A percentile compares a stretch with the other conserved stretches of the same genome.
Conservation (phyloP, 2,888 invertebrate species). For the Agrochola lota region DNA sequence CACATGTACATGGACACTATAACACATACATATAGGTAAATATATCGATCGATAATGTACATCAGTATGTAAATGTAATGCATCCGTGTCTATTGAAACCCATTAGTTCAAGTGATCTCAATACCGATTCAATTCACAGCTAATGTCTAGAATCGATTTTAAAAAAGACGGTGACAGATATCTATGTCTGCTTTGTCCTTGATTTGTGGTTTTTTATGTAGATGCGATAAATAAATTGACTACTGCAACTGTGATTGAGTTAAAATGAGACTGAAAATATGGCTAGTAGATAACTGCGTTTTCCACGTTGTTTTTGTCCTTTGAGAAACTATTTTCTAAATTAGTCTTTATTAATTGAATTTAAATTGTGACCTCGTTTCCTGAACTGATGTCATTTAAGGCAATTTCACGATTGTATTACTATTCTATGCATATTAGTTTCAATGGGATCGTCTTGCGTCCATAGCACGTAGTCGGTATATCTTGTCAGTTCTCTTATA, state of each 20-base stretch:
- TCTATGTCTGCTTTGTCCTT: conserved; percentile 60
- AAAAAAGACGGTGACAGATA: conserved; percentile 64
- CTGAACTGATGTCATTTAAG: neutral
- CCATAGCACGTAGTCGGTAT: no score
- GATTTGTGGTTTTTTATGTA: conserved; percentile 27
- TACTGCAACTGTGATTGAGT: neutral
- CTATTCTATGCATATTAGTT: neutral
- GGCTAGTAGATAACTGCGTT: neutral
- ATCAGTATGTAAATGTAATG: conserved; percentile 33
- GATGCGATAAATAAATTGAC: conserved; percentile 26
- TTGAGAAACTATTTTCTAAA: neutral
- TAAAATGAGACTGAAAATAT: neutral
- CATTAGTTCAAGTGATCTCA: conserved; percentile 80
- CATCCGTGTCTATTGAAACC: conserved; percentile 74
- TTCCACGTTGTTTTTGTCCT: neutral
- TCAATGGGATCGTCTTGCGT: no score
- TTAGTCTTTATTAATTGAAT: neutral
- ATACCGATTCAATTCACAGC: conserved; percentile 74
- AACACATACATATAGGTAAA: conserved; percentile 10
- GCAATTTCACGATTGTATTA: neutral
- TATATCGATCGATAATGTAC: conserved; percentile 1
- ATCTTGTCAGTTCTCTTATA: no score
- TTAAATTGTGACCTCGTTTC: neutral
- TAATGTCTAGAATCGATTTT: conserved; percentile 63
- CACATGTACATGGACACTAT: no score